These are phyloP conservation scores for Heliothis subflexa DNA, from an alignment of 1,140 invertebrate genomes.

Conservation along the genomic window DNA sequence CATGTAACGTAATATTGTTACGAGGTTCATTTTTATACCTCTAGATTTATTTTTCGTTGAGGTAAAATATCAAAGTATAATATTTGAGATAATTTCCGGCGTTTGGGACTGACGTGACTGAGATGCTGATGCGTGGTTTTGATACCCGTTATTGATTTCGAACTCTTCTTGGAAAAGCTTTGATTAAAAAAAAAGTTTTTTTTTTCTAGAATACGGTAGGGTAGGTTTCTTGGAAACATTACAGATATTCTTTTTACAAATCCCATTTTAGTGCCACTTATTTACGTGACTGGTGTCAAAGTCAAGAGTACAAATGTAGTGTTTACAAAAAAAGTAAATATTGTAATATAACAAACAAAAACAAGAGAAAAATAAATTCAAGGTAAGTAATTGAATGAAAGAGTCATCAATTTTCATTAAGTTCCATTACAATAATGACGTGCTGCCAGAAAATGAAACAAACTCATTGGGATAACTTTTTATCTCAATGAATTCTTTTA, in stretches of 20 bases:
- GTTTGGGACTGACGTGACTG: background rate
- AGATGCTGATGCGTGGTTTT: too few relatives aligned
- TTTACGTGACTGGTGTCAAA: too few relatives aligned
- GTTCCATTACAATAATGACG: constrained; percentile 20
- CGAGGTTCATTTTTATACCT: too few relatives aligned
- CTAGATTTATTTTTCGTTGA: background rate
- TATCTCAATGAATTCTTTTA: background rate
- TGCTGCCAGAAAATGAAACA: constrained; percentile 3
- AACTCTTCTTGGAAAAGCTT: too few relatives aligned
- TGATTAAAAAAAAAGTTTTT: too few relatives aligned
- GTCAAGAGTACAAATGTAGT: too few relatives aligned
- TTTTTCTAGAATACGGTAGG: too few relatives aligned
- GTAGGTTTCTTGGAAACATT: too few relatives aligned
- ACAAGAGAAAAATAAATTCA: background rate
- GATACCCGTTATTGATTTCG: too few relatives aligned
- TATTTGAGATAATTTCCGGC: constrained; percentile 2
- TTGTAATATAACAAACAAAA: background rate
- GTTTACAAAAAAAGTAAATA: background rate
- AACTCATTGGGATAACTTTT: constrained; percentile 11
- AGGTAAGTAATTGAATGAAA: constrained; percentile 24
- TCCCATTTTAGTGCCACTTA: too few relatives aligned
- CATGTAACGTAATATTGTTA: constrained; percentile 5
- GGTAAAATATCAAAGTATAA: background rate
- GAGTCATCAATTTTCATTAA: constrained; percentile 32
- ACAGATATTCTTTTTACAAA: too few relatives aligned